Evolutionary conservation across 1,140 invertebrate genomes (phyloP).

Genomic region (Drosophila auraria): DNA sequence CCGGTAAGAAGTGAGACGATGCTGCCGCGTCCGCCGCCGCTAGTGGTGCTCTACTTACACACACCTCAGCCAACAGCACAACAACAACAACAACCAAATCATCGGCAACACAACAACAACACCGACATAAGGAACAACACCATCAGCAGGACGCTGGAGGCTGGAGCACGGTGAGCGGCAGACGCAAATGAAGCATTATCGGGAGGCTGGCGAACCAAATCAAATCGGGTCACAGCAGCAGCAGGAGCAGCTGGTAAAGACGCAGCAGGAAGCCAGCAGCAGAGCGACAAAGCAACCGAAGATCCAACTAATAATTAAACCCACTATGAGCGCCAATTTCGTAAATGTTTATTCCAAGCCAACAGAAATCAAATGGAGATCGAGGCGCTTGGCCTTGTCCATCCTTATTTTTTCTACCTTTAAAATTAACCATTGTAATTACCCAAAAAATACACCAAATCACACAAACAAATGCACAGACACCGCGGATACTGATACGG

Average conservation of each 20-base stretch:
- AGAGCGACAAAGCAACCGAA: conserved; percentile 30
- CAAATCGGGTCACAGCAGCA: conserved; percentile 52
- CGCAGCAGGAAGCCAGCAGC: conserved; percentile 17
- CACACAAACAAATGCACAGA: conserved; percentile 10
- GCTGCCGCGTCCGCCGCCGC: conserved; percentile 69
- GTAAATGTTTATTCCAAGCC: conserved; percentile 33
- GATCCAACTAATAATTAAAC: conserved; percentile 29
- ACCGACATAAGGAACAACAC: conserved; percentile 42
- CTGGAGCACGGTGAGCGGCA: conserved; percentile 51
- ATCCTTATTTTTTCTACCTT: conserved; percentile 18
- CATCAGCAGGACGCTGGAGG: conserved; percentile 45
- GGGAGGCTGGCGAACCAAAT: conserved; percentile 76
- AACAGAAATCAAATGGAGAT: conserved; percentile 5
- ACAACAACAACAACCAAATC: conserved; percentile 12
- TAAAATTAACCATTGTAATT: conserved; percentile 54
- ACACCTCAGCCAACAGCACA: conserved; percentile 40
- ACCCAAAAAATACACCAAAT: conserved; percentile 31
- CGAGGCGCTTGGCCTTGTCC: conserved; percentile 18
- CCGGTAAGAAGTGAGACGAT: conserved; percentile 89
- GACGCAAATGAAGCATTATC: conserved; percentile 80
- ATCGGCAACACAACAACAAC: conserved; percentile 34
- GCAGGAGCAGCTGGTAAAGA: conserved; percentile 38
- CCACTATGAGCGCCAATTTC: conserved; percentile 46
- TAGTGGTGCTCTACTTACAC: conserved; percentile 43
- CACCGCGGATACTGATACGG: too few relatives aligned